Percentiles rank a stretch among this genome's conserved stretches.
Conservation (phyloP, 2,888 invertebrate species). For the Lingula anatina region DNA sequence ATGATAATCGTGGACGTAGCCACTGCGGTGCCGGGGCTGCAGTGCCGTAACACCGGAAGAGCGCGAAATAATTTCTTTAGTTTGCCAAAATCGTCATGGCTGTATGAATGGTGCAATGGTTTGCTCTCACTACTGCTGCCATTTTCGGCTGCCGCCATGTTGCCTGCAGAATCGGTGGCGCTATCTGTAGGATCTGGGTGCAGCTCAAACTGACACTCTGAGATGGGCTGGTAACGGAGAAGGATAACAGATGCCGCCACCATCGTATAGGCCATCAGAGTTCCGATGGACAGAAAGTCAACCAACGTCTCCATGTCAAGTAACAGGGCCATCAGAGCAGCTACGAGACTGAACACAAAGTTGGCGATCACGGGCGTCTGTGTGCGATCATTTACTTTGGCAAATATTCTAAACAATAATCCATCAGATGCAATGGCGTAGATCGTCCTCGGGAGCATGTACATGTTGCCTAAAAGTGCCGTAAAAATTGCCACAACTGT, state of each 20-base stretch:
- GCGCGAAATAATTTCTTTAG: slow-evolving; percentile 67
- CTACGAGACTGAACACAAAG: slow-evolving; percentile 34
- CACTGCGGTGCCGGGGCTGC: slow-evolving; percentile 72
- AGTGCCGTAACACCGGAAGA: slow-evolving; percentile 70
- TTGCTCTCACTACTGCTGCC: too few species aligned
- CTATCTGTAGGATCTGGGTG: slow-evolving; percentile 29
- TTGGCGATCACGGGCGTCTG: slow-evolving; percentile 56
- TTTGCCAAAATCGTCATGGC: slow-evolving; percentile 62
- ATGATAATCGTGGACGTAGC: slow-evolving; percentile 59
- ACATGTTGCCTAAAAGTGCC: slow-evolving; percentile 69
- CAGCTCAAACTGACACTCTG: slow-evolving; percentile 44
- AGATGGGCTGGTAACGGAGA: slow-evolving; percentile 64
- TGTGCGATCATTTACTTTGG: slow-evolving; percentile 71
- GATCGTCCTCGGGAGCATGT: slow-evolving; percentile 78
- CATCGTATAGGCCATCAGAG: slow-evolving; percentile 87
- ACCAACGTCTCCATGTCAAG: slow-evolving; percentile 86
- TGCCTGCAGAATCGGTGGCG: background rate
- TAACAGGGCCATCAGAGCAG: slow-evolving; percentile 67
- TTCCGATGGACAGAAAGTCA: slow-evolving; percentile 93
- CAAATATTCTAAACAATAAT: slow-evolving; percentile 66
- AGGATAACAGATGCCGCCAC: slow-evolving; percentile 87
- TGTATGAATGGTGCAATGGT: slow-evolving; percentile 42
- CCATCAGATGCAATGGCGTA: slow-evolving; percentile 91
- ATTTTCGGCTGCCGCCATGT: too few species aligned
- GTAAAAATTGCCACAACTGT: slow-evolving; percentile 46